Percentiles rank a stretch among this genome's conserved stretches.
These are phyloP conservation scores for Morbakka virulenta DNA, from an alignment of 30 jellyfish, hydroid and myxozoan species.

Conservation along the genomic window DNA sequence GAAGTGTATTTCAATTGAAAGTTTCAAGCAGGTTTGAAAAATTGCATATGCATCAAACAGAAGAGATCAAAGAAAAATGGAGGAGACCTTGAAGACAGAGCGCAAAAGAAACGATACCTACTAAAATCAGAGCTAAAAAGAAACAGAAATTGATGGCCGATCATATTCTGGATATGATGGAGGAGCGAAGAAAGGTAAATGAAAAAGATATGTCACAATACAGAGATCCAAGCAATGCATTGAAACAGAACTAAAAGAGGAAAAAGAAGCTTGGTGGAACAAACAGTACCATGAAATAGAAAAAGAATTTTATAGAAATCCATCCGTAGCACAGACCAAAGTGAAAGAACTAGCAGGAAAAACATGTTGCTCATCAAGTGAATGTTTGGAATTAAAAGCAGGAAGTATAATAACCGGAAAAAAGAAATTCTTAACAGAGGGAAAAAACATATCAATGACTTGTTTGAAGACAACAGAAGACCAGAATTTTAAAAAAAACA, in stretches of 20 bases:
- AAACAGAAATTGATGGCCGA: conserved; percentile 20
- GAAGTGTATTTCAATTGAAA: conserved; percentile 14
- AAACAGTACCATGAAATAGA: conserved; percentile 5
- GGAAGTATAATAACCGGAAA: conserved; percentile 22
- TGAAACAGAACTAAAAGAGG: conserved; percentile 2
- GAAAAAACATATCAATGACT: too few relatives aligned
- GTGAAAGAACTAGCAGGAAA: conserved; percentile 12
- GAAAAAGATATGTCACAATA: conserved; percentile 13
- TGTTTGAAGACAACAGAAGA: too few relatives aligned
- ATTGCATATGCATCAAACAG: not conserved
- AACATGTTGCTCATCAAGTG: conserved; percentile 23
- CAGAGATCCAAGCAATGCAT: not conserved
- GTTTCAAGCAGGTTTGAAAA: conserved; percentile 4
- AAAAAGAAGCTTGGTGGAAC: conserved; percentile 11
- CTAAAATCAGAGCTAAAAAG: not conserved
- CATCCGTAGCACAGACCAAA: conserved; percentile 1
- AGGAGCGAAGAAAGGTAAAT: conserved; percentile 35
- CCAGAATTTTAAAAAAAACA: too few relatives aligned
- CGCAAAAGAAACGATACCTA: conserved; percentile 5
- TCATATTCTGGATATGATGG: conserved; percentile 23
- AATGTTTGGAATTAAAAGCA: conserved; percentile 26
- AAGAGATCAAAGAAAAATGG: conserved; percentile 19
- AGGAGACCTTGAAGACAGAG: conserved; percentile 26
- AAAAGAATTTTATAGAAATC: not conserved
- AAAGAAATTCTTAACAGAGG: too few relatives aligned